These are phyloP conservation scores for Tenualosa ilisha DNA, from an alignment of 2,797 vertebrate species.

Conservation along the genomic window DNA sequence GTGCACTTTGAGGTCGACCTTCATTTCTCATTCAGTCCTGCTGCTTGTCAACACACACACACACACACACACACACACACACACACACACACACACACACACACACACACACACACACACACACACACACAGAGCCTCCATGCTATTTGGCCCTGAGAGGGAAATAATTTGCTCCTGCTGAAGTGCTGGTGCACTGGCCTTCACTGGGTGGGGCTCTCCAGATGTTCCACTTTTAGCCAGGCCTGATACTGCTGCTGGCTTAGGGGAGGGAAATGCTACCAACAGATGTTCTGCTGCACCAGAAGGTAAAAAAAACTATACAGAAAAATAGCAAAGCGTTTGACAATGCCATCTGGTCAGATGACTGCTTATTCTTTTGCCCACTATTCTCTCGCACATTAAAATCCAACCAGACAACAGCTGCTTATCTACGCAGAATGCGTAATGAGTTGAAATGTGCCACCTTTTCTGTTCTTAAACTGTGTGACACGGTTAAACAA, in stretches of 20 bases:
- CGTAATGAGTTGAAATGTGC: conserved; percentile 8
- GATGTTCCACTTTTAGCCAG: conserved; percentile 11
- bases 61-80: too few relatives aligned
- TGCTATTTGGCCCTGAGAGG: not conserved
- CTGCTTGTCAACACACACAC: not conserved
- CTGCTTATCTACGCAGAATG: conserved; percentile 8
- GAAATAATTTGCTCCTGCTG: not conserved
- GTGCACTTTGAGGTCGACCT: conserved; percentile 15
- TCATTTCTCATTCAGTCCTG: conserved; percentile 5
- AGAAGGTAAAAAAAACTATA: not conserved
- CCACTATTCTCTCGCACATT: not conserved
- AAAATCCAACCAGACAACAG: conserved; percentile 8
- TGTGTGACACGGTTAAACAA: not conserved
- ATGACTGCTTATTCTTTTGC: conserved; percentile 6
- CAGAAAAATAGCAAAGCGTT: not conserved
- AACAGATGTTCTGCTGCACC: not conserved
- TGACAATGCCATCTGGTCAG: conserved; percentile 21
- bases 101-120: too few relatives aligned
- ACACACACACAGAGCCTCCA: not conserved
- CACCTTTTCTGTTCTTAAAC: conserved; percentile 3
- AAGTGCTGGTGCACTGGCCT: not conserved
- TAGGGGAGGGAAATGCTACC: not conserved
- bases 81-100: too few relatives aligned
- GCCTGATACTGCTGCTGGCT: not conserved
- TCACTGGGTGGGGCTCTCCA: not conserved